Evolutionary conservation across 2,113 vertebrate genomes (phyloP), one percentile per base, ranked within the genome.

Genomic region (Hemicordylus capensis): DNA sequence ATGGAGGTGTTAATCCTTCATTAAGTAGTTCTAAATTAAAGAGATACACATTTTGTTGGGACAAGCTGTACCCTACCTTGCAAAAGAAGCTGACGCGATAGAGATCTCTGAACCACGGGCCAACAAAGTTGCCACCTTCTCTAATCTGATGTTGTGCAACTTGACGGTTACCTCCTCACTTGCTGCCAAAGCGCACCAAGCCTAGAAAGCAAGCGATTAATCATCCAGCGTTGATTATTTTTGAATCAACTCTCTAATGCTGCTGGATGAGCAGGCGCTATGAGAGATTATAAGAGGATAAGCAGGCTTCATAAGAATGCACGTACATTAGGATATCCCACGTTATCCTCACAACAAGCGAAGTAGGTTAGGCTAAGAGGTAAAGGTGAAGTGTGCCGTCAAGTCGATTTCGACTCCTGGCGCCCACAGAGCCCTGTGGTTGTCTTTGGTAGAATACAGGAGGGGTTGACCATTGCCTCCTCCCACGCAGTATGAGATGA

Each of bases 21-120:
- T 90, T 91, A 93, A 95, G 91, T 83, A 95, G 90, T 93, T 93
- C 94, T 95, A 90, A 84, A 74, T n/a, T 69, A 76, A 42, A 24
- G 48, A 58, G 28, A 58, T 67, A 69, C 69, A 22, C 24, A 12
- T 0, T 0, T 2, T 39, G 89, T 81, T 78, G 44, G 72, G 64
- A 56, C 0, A 1, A 86, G 81, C 12, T 20, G 78, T 61, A 0
- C 6, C 0, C 2, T 51, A 37, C 4, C 3, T 54, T 86, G 54
- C 80, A 31, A 51, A 69, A 39, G 24, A 67, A 76, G 22, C 2
- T n/a, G 10, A n/a, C 20, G 34, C 77, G 64, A 72, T 39, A 85
- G 61, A 19, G 46, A 59, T 91, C 75, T 86, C 17, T 31, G 86
- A 89, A 44, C 1, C 74, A 59, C 85, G 80, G 85, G 81, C 82